These are phyloP conservation scores for Sphyrna mokarran DNA, from an alignment of 2,113 vertebrate genomes.

Conservation along the genomic window DNA sequence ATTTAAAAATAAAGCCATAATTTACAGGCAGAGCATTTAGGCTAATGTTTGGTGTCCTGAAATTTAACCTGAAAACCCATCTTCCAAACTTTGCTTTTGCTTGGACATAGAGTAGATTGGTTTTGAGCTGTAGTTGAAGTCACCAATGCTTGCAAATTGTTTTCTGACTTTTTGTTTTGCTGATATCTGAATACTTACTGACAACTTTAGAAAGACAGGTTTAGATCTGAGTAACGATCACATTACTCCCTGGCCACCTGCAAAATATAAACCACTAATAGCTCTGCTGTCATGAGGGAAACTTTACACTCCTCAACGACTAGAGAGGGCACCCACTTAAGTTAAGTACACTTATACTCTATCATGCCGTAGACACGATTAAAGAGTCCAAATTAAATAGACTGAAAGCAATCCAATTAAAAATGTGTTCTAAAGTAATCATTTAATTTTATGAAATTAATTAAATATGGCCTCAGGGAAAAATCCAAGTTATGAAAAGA, in stretches of 20 bases:
- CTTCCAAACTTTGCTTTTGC: background rate
- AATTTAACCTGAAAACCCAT: background rate
- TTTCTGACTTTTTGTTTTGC: background rate
- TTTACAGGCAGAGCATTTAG: background rate
- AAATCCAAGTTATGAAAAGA: background rate
- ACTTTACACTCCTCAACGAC: background rate
- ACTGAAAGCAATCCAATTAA: slow-evolving; percentile 6
- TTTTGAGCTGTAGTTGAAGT: background rate
- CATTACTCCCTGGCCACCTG: slow-evolving; percentile 22
- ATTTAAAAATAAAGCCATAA: background rate
- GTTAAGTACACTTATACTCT: background rate
- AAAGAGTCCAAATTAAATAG: background rate
- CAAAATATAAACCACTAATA: background rate
- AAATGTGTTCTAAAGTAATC: background rate
- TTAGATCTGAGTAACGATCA: background rate
- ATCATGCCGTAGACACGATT: background rate
- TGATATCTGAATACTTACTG: slow-evolving; percentile 4
- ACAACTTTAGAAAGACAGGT: slow-evolving; percentile 22
- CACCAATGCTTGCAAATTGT: background rate
- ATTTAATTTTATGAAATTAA: background rate
- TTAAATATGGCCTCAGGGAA: background rate
- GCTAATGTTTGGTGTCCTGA: background rate
- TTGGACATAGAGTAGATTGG: background rate
- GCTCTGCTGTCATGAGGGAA: slow-evolving; percentile 1
- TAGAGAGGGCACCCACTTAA: background rate